These are phyloP conservation scores for Sphaeridia pumilis DNA, from an alignment of 2,888 invertebrate genomes.

Conservation along the genomic window DNA sequence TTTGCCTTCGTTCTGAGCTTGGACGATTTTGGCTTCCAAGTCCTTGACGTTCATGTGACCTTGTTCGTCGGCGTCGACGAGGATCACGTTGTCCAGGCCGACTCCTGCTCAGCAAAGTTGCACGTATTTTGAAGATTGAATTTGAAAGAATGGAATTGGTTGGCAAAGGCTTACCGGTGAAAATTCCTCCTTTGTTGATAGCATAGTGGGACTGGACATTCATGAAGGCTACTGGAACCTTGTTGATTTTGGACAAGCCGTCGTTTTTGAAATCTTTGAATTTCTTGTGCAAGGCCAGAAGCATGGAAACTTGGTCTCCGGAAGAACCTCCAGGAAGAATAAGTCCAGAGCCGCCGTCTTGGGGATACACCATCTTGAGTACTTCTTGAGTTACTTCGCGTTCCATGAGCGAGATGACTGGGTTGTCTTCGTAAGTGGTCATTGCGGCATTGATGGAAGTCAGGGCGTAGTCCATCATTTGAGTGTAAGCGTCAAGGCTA, in stretches of 20 bases:
- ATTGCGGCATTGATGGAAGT: neutral
- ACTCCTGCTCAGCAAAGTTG: constrained; percentile 2
- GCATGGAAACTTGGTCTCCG: constrained; percentile 2
- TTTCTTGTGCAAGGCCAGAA: neutral
- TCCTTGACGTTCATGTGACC: constrained; percentile 1
- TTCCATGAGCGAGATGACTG: constrained; percentile 3
- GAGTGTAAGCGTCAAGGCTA: constrained; percentile 4
- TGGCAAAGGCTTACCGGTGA: neutral
- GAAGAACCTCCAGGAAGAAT: constrained; percentile 1
- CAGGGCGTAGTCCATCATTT: constrained; percentile 2
- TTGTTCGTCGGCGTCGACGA: neutral
- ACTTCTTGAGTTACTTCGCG: neutral
- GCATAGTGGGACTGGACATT: constrained; percentile 1
- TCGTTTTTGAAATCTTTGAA: neutral
- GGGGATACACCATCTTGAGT: neutral
- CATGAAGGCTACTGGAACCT: neutral
- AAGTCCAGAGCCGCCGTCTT: neutral
- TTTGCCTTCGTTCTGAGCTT: neutral
- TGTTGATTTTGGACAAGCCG: neutral
- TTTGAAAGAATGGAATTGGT: neutral
- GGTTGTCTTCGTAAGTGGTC: neutral
- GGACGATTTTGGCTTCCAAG: neutral
- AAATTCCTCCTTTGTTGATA: neutral
- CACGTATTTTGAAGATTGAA: neutral
- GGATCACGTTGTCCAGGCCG: constrained; percentile 6